These are phyloP conservation scores for Holacanthella duospinosa DNA, from an alignment of 2,888 invertebrate genomes.

Conservation along the genomic window DNA sequence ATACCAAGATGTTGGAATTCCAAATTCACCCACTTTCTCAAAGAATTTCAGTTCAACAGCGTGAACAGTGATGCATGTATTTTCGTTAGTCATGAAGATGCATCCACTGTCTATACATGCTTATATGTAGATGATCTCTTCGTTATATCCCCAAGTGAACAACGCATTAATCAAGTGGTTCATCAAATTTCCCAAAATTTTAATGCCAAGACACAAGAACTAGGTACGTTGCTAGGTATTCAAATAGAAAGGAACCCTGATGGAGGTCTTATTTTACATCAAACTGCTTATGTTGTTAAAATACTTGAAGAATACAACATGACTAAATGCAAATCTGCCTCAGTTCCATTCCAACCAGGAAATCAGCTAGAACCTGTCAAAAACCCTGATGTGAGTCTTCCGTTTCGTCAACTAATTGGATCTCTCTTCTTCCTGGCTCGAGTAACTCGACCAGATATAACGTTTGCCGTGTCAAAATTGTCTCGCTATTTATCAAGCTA, in stretches of 20 bases:
- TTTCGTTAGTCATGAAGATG: background rate
- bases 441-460: constrained; percentile 31
- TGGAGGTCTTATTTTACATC: background rate
- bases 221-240: background rate
- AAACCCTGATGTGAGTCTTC: background rate
- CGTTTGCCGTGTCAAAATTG: constrained; percentile 12
- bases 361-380: background rate
- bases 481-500: constrained; percentile 27
- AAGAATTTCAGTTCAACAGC: background rate
- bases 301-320: background rate
- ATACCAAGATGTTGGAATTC: background rate
- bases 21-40: background rate
- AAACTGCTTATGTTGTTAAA: background rate
- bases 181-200: background rate
- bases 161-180: background rate
- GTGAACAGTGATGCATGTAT: background rate
- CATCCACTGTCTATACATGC: background rate
- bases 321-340: background rate
- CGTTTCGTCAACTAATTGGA: constrained; percentile 29
- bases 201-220: background rate
- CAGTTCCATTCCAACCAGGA: background rate
- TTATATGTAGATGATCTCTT: background rate
- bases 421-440: constrained; percentile 27
- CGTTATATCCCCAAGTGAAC: background rate
- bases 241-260: background rate